Evolutionary conservation across 37 sponge, comb jelly and placozoan species (phyloP).

Genomic region (Theonella swinhoei): DNA sequence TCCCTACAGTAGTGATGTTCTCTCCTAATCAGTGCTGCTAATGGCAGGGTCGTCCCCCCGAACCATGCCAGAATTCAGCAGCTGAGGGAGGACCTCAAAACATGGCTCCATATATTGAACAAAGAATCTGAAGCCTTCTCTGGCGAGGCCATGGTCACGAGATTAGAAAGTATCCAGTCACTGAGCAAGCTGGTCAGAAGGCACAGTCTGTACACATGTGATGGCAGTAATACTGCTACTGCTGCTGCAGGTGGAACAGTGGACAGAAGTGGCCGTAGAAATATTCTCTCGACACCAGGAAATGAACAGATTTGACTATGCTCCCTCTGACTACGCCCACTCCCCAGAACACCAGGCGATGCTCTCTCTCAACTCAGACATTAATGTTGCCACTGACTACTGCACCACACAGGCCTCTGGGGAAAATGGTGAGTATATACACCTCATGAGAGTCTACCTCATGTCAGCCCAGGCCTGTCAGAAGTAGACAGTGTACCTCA

Average conservation of each 20-base stretch:
- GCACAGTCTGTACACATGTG: neutral
- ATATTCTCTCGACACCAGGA: constrained; percentile 72
- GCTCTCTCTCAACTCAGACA: constrained; percentile 18
- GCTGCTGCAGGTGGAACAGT: constrained; percentile 62
- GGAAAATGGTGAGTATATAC: constrained; percentile 83
- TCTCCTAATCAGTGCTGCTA: constrained; percentile 1
- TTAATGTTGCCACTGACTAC: constrained; percentile 24
- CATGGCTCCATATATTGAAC: constrained; percentile 77
- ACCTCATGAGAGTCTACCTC: no score
- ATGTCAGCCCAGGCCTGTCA: no score
- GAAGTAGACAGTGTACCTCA: no score
- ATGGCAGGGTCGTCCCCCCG: constrained; percentile 7
- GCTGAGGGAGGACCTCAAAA: constrained; percentile 60
- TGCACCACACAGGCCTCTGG: constrained; percentile 62
- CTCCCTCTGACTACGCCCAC: constrained; percentile 3
- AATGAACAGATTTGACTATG: neutral
- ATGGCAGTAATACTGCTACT: no score
- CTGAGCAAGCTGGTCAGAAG: constrained; percentile 46
- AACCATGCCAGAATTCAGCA: constrained; percentile 17
- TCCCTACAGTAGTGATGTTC: neutral
- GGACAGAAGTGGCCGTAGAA: constrained; percentile 72
- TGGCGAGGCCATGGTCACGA: constrained; percentile 75
- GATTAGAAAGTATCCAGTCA: constrained; percentile 66
- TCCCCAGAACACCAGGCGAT: constrained; percentile 29
- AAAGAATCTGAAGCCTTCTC: constrained; percentile 73